Conservation (phyloP, 2,797 vertebrate species). For the Varecia variegata region DNA sequence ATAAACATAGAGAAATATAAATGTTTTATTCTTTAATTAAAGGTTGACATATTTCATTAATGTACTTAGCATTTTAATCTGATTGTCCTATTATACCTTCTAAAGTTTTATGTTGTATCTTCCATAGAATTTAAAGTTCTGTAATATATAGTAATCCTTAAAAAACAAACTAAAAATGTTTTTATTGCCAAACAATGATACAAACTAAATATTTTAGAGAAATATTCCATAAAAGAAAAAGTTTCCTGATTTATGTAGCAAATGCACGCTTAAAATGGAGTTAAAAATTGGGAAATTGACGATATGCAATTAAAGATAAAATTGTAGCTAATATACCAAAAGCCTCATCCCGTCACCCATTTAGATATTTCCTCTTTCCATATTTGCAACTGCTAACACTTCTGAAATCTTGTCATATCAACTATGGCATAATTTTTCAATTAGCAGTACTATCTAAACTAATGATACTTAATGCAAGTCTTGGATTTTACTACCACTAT, state of each 20-base stretch:
- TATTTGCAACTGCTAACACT: slow-evolving; percentile 11
- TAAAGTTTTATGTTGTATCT: not conserved
- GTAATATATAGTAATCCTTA: not conserved
- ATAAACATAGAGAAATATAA: not conserved
- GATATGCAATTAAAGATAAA: slow-evolving; percentile 38
- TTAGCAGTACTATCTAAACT: slow-evolving; percentile 9
- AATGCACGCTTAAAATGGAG: slow-evolving; percentile 21
- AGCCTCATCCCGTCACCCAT: not conserved
- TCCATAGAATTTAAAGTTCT: not conserved
- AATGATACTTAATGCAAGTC: not conserved
- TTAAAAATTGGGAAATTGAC: not conserved
- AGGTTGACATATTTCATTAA: not conserved
- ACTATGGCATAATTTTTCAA: slow-evolving; percentile 46
- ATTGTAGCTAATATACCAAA: slow-evolving; percentile 28
- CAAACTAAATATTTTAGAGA: not conserved
- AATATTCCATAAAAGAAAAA: not conserved
- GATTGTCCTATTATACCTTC: not conserved
- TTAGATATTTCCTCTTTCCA: slow-evolving; percentile 39
- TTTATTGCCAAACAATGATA: not conserved
- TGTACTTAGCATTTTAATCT: not conserved
- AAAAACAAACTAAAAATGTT: not conserved
- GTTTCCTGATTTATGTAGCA: not conserved
- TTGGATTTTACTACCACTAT: slow-evolving; percentile 36
- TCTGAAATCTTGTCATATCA: not conserved
- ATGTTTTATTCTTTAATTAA: not conserved